A percentile compares a stretch with the other conserved stretches of the same genome.
These are phyloP conservation scores for Suncus etruscus DNA, from an alignment of 2,113 vertebrate species.

Conservation along the genomic window DNA sequence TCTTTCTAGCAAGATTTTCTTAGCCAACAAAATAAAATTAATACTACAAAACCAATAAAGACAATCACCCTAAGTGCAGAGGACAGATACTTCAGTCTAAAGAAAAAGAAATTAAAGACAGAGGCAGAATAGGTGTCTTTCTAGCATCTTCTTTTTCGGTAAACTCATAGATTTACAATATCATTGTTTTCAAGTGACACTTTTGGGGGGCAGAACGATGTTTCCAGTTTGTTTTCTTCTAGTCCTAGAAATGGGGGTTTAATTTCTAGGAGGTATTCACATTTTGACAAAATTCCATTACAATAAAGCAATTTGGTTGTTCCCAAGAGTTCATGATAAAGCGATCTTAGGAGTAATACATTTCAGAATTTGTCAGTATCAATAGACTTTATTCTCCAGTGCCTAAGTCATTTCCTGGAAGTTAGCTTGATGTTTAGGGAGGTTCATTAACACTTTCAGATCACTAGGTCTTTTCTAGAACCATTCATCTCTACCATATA, in stretches of 20 bases:
- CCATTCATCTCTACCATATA: conserved; percentile 49
- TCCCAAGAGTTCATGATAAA: conserved; percentile 78
- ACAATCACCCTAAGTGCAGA: background rate
- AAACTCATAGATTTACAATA: conserved; percentile 51
- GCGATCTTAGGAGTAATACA: conserved; percentile 56
- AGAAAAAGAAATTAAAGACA: no score
- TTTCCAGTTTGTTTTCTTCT: conserved; percentile 44
- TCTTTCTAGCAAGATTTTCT: background rate
- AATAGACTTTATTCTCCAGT: conserved; percentile 68
- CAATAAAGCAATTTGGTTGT: conserved; percentile 77
- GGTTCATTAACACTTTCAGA: conserved; percentile 66
- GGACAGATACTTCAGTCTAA: background rate
- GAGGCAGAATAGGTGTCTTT: background rate
- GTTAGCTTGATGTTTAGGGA: conserved; percentile 53
- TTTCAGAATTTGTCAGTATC: conserved; percentile 78
- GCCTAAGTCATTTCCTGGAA: conserved; percentile 58
- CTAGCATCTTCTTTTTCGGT: background rate
- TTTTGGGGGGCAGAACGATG: conserved; percentile 20
- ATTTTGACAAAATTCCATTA: conserved; percentile 80
- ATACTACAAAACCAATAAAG: background rate
- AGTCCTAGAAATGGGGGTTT: conserved; percentile 55
- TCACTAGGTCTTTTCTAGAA: conserved; percentile 39
- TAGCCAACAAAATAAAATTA: conserved; percentile 30
- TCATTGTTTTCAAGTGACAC: conserved; percentile 32
- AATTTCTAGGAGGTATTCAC: conserved; percentile 76